phyloP scores from a whole-genome alignment of 2,888 invertebrate species.

The Harmothoe impar region DNA sequence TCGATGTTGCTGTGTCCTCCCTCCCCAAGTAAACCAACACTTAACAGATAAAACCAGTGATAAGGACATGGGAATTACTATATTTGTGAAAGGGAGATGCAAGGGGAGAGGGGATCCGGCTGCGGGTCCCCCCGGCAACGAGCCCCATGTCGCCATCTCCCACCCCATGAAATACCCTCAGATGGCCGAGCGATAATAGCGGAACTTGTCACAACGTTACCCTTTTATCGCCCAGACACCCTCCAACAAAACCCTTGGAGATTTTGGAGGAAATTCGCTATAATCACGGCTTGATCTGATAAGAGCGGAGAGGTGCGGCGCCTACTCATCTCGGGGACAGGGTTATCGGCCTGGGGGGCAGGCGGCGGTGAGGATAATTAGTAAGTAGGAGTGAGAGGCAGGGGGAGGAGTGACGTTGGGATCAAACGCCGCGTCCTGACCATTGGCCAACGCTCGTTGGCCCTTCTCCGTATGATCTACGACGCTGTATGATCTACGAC shows the following conservation, averaged over 20 bases:
- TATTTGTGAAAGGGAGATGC: not conserved
- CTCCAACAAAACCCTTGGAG: constrained; percentile 28
- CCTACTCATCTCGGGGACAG: not conserved
- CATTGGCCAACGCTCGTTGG: not conserved
- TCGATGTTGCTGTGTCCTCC: not conserved
- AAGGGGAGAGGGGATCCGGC: not conserved
- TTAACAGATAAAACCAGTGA: not conserved
- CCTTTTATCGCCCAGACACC: not conserved
- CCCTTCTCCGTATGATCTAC: not conserved
- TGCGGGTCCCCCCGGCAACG: not conserved
- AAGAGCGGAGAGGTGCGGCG: not conserved
- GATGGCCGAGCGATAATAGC: not conserved
- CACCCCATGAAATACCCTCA: not conserved
- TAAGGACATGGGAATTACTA: not conserved
- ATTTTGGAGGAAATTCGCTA: constrained; percentile 14
- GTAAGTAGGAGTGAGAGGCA: not conserved
- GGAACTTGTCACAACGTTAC: not conserved
- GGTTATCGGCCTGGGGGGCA: not conserved
- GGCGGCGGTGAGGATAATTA: not conserved
- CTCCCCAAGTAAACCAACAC: constrained; percentile 16
- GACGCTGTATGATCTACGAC: constrained; percentile 16
- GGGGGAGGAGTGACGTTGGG: not conserved
- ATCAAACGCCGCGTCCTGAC: constrained; percentile 24
- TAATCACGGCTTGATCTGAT: constrained; percentile 29
- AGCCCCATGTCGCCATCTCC: too few relatives aligned